Evolutionary conservation across 2,113 vertebrate species (phyloP).

Genomic region (Haemorhous mexicanus): DNA sequence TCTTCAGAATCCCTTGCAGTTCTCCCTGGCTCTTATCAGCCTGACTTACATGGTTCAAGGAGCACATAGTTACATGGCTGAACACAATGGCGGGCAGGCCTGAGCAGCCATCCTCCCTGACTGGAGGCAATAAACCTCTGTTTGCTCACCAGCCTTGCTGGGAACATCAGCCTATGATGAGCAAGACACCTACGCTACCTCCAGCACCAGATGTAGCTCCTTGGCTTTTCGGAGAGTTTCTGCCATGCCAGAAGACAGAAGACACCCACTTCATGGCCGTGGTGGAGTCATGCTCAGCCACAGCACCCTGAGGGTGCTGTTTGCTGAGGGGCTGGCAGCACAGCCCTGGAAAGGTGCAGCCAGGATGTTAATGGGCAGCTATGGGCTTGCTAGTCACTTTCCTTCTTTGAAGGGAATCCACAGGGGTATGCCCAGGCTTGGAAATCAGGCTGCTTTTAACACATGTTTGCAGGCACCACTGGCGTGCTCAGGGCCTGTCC

Average conservation of each 20-base stretch:
- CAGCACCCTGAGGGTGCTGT: fast-evolving
- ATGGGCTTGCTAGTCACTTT: neutral
- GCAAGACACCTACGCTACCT: neutral
- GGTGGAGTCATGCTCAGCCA: neutral
- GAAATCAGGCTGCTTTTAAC: neutral
- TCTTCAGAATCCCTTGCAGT: neutral
- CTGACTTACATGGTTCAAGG: neutral
- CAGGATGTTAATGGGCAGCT: neutral
- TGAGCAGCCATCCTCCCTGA: neutral
- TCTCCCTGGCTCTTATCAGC: neutral
- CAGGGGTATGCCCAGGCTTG: neutral
- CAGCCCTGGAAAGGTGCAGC: neutral
- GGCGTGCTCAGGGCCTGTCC: fast-evolving
- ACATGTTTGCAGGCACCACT: fast-evolving
- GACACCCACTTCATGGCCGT: neutral
- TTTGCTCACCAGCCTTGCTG: neutral
- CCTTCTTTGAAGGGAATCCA: neutral
- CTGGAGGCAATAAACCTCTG: neutral
- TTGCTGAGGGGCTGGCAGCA: fast-evolving
- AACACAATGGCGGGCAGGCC: neutral
- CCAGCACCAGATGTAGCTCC: neutral
- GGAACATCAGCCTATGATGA: neutral
- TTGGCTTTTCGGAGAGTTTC: fast-evolving
- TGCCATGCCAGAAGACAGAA: neutral
- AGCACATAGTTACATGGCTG: neutral